Conservation (phyloP, 1,140 invertebrate genomes). For the Plutomurus gul region DNA sequence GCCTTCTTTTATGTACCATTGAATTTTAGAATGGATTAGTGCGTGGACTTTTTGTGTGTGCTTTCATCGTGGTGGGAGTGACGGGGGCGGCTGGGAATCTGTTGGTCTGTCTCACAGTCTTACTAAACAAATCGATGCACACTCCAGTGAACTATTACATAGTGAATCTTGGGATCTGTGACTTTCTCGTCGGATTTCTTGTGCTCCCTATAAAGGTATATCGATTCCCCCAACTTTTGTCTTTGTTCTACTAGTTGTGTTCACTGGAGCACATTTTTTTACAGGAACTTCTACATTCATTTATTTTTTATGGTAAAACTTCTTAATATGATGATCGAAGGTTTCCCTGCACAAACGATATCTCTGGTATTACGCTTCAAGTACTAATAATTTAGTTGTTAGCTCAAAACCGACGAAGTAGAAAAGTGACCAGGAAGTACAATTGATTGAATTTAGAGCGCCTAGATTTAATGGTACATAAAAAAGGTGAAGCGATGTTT, state of each 20-base stretch:
- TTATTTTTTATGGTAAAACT: too few species aligned
- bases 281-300: too few species aligned
- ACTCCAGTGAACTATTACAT: conserved; percentile 63
- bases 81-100: conserved; percentile 58
- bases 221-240: neutral
- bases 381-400: too few species aligned
- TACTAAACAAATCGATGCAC: conserved; percentile 60
- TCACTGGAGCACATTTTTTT: neutral
- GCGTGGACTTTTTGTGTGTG: conserved; percentile 54
- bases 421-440: too few species aligned
- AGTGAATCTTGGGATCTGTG: conserved; percentile 61
- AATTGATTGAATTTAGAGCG: too few species aligned
- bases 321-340: too few species aligned
- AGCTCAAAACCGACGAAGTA: too few species aligned
- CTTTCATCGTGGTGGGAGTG: conserved; percentile 58
- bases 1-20: neutral
- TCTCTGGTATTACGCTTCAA: too few species aligned
- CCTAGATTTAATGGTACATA: too few species aligned
- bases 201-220: conserved; percentile 60
- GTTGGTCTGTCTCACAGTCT: conserved; percentile 56
- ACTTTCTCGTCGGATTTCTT: conserved; percentile 60
- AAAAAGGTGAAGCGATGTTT: too few species aligned
- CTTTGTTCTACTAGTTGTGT: neutral
- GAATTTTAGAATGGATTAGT: conserved; percentile 50
- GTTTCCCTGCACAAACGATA: too few species aligned